phyloP scores from a whole-genome alignment of 2,797 vertebrate species.

The Lithobates pipiens region DNA sequence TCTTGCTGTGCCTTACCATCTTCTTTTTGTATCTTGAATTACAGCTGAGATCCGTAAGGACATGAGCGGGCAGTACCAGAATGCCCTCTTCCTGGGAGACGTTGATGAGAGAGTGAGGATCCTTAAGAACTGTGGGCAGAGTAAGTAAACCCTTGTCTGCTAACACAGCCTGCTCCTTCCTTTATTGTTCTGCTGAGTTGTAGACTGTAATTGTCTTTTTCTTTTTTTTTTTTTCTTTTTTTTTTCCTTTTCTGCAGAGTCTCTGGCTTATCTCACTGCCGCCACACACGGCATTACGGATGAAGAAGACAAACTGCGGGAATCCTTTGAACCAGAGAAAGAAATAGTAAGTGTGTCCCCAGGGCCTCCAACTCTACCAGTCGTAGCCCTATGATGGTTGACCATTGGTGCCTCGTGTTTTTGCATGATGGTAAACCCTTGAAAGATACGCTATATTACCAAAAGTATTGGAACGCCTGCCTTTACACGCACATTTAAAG shows the following conservation, averaged over 20 bases:
- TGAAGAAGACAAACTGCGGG: slow-evolving; percentile 90
- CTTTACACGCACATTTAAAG: too few relatives aligned
- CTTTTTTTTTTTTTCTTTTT: too few relatives aligned
- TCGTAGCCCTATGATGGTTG: too few relatives aligned
- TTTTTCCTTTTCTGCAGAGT: slow-evolving; percentile 82
- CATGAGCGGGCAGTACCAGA: slow-evolving; percentile 98
- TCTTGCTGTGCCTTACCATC: too few relatives aligned
- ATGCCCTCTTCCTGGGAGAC: slow-evolving; percentile 92
- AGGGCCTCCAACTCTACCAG: too few relatives aligned
- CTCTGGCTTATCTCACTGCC: slow-evolving; percentile 94
- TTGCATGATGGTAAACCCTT: too few relatives aligned
- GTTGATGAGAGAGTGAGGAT: slow-evolving; percentile 94
- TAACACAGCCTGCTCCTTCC: not conserved
- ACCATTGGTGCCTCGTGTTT: too few relatives aligned
- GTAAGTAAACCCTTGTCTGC: slow-evolving; percentile 76
- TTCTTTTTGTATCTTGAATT: not conserved
- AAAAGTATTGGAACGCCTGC: too few relatives aligned
- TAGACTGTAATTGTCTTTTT: not conserved
- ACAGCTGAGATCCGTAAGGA: slow-evolving; percentile 97
- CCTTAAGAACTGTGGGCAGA: slow-evolving; percentile 96
- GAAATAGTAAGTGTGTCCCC: slow-evolving; percentile 80
- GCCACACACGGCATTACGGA: slow-evolving; percentile 95
- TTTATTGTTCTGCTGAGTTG: not conserved
- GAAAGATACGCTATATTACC: too few relatives aligned
- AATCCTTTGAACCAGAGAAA: slow-evolving; percentile 93